These are phyloP conservation scores for Corythornis madagascariensis DNA, from an alignment of 2,113 vertebrate genomes.

Conservation along the genomic window DNA sequence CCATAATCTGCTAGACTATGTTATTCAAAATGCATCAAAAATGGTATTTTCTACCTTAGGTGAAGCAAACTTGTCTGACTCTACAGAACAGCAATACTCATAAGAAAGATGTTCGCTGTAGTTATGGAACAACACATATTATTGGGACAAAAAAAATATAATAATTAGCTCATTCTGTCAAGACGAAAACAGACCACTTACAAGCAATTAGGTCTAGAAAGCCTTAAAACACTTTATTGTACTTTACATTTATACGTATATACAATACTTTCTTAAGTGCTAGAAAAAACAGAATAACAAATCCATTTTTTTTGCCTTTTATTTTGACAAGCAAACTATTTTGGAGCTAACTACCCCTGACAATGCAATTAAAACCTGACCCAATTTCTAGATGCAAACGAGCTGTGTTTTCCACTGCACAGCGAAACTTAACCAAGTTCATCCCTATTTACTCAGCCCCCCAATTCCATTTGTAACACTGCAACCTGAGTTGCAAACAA, in stretches of 20 bases:
- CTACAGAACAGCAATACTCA: neutral
- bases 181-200: neutral
- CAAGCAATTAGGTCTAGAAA: neutral
- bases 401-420: neutral
- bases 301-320: neutral
- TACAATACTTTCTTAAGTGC: neutral
- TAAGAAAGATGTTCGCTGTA: neutral
- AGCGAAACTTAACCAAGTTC: neutral
- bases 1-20: neutral
- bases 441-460: neutral
- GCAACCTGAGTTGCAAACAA: neutral
- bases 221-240: neutral
- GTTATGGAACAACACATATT: neutral
- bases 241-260: neutral
- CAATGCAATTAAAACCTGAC: conserved; percentile 18
- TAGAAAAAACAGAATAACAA: neutral
- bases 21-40: neutral
- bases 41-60: neutral
- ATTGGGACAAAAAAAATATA: neutral
- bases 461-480: neutral
- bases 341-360: neutral
- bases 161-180: neutral
- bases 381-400: neutral
- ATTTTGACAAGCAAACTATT: neutral
- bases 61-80: neutral